Conservation (phyloP, 2,797 vertebrate genomes). For the Acipenser transmontanus region DNA sequence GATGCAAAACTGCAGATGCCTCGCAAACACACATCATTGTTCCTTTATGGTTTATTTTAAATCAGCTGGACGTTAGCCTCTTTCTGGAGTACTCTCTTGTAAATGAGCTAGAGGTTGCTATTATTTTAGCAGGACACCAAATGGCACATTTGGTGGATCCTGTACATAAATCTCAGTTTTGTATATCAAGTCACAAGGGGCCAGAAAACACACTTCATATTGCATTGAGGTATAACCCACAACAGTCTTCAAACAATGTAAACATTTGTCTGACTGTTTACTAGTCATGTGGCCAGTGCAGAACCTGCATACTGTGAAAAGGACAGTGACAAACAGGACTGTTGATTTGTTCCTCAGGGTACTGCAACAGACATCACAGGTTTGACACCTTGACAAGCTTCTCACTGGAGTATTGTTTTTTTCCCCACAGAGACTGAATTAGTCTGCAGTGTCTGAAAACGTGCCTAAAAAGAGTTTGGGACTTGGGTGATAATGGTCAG, state of each 20-base stretch:
- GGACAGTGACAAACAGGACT: not conserved
- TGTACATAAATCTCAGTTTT: slow-evolving; percentile 27
- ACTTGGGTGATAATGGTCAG: not conserved
- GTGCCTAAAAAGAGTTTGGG: not conserved
- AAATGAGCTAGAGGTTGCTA: slow-evolving; percentile 38
- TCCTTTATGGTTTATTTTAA: slow-evolving; percentile 33
- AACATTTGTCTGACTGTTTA: not conserved
- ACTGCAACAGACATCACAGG: not conserved
- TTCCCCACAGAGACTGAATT: not conserved
- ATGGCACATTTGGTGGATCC: slow-evolving; percentile 37
- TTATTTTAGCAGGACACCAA: slow-evolving; percentile 36
- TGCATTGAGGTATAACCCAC: too few relatives aligned
- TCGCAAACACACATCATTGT: not conserved
- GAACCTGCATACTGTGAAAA: too few relatives aligned
- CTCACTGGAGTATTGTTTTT: not conserved
- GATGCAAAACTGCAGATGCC: not conserved
- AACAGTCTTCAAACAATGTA: too few relatives aligned
- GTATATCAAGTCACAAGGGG: slow-evolving; percentile 26
- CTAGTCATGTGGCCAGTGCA: not conserved
- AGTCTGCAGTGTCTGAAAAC: not conserved
- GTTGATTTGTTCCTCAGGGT: not conserved
- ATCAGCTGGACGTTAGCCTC: slow-evolving; percentile 44
- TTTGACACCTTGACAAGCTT: not conserved
- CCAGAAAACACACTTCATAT: too few relatives aligned
- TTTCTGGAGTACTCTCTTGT: slow-evolving; percentile 30